A percentile compares a stretch with the other conserved stretches of the same genome.
These are phyloP conservation scores for Coracias cyanogaster DNA, from an alignment of 2,797 vertebrate genomes.

Conservation along the genomic window DNA sequence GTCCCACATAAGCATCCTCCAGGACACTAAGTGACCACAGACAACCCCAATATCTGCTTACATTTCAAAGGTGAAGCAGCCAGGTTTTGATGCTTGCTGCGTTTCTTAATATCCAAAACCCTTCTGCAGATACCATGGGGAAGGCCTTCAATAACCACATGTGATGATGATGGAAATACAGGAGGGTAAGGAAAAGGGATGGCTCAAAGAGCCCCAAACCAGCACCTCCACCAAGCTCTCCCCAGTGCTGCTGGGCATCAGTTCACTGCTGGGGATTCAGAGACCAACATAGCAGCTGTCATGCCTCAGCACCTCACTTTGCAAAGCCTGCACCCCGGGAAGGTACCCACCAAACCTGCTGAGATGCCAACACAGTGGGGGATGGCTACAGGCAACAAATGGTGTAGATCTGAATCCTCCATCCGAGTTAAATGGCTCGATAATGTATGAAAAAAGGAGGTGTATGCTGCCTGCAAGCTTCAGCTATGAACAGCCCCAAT, in stretches of 20 bases:
- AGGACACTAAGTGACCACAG: neutral
- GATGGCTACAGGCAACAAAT: neutral
- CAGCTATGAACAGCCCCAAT: neutral
- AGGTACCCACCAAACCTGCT: neutral
- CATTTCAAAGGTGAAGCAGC: neutral
- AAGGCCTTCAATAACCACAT: neutral
- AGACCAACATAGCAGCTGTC: fast-evolving
- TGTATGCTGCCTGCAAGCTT: neutral
- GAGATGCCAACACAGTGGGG: neutral
- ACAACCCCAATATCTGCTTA: neutral
- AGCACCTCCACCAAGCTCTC: neutral
- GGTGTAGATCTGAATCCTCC: neutral
- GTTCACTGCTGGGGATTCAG: neutral
- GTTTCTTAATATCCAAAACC: neutral
- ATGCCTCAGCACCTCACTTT: neutral
- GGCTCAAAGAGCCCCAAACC: neutral
- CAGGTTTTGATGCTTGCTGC: neutral
- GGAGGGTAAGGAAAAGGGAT: neutral
- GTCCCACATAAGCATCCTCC: neutral
- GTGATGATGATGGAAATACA: neutral
- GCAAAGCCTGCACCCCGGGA: no score
- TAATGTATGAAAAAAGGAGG: neutral
- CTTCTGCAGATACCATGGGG: neutral
- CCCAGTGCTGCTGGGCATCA: neutral
- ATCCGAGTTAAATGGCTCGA: neutral